Base-by-base conservation (phyloP, 2,888 invertebrate species). In the Tetramorium bicarinatum region DNA sequence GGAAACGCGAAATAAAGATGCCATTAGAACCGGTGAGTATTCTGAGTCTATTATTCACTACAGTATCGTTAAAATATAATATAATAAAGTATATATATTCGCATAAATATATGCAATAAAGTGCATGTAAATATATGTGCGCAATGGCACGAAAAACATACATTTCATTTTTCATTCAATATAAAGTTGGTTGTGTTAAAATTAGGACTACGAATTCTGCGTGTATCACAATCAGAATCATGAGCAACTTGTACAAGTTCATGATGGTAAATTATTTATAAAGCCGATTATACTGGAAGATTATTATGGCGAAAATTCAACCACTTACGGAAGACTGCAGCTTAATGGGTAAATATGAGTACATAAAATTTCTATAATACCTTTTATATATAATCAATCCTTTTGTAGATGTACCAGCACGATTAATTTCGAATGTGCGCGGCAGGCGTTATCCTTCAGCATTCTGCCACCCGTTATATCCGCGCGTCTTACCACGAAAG, bases 381-480 rank as follows among this genome's bases (percentile, higher is more conserved):
- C 9, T 44, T 69, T 75, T 15, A 29, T 52, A 49, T 29, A 13
- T 47, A 75, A 61, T 52, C 7, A 13, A 41, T 72, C n/a, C 3
- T 44, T 56, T 66, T 25, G 6, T 41, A 95, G 95, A 41, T 95
- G 95, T 87, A 95, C 95, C 0, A 94, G 95, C 79, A 83, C 77
- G 1, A 71, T 90, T 54, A 67, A 87, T 0, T 91, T 89, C 21
- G 95, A 95, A 88, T 95, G 94, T 81, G 84, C 85, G 18, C 91
- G 92, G 62, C 92, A 93, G 61, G 93, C 94, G n/a, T 64, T 89
- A 13, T 90, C 91, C 11, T 95, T 88, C 83, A 93, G 90, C 44
- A 95, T 95, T 86, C 86, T 96, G 47, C 96, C 96, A 9, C 96
- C 96, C 2, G 91, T 96, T 11, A 91, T 94, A 79, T 95, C 96